These are phyloP conservation scores for Rhagonycha lutea DNA, from an alignment of 2,888 invertebrate species.

Conservation along the genomic window DNA sequence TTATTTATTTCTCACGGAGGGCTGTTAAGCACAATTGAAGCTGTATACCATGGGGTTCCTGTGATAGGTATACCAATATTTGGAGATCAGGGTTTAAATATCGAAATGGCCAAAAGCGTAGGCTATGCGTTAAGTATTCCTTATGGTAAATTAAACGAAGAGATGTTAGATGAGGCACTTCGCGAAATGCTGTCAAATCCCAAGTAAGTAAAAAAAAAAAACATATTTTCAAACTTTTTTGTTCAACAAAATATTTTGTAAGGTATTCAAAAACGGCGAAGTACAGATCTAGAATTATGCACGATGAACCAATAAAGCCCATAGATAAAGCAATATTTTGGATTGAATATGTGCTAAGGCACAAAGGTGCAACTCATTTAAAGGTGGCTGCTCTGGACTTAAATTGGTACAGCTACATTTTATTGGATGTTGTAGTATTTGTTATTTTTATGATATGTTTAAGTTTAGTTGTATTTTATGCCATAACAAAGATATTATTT, in stretches of 20 bases:
- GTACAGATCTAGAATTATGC: slow-evolving; percentile 38
- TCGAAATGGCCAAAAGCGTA: slow-evolving; percentile 50
- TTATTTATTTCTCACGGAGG: slow-evolving; percentile 59
- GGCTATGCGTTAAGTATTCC: slow-evolving; percentile 54
- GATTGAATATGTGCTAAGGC: slow-evolving; percentile 44
- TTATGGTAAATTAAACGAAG: slow-evolving; percentile 46
- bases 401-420: slow-evolving; percentile 40
- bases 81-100: slow-evolving; percentile 59
- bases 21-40: slow-evolving; percentile 55
- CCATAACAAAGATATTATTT: not conserved
- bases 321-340: slow-evolving; percentile 43
- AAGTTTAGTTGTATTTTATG: not conserved
- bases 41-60: slow-evolving; percentile 57
- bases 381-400: slow-evolving; percentile 38
- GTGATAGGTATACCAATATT: slow-evolving; percentile 59
- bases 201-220: slow-evolving; percentile 38
- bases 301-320: slow-evolving; percentile 42
- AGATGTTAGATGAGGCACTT: slow-evolving; percentile 41
- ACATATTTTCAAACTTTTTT: not conserved
- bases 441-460: not conserved
- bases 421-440: slow-evolving; percentile 38
- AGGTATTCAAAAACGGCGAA: slow-evolving; percentile 39
- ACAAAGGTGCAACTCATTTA: slow-evolving; percentile 44
- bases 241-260: slow-evolving; percentile 8
- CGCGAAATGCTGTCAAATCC: slow-evolving; percentile 42